Evolutionary conservation across 2,888 invertebrate genomes (phyloP), one percentile per base, ranked within the genome.

Genomic region (Noctua comes): DNA sequence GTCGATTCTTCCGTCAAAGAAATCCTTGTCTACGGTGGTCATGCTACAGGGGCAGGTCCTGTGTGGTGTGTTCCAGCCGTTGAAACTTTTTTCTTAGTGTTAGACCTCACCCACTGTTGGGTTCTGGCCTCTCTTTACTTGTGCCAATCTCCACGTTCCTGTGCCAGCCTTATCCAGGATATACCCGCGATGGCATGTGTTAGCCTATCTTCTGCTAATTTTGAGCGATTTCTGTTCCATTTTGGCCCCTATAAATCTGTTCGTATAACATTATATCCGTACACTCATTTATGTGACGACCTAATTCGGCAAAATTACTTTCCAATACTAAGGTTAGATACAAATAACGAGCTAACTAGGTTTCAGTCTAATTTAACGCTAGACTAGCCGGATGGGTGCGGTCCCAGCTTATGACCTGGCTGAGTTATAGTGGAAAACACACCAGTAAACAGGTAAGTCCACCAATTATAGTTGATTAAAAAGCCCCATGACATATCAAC

Each of bases 381-480:
- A 54, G 43, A 0, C 36, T 54, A 62, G 6, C 3, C 8, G 0
- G 16, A 64, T 68, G 40, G 79, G 83, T 48, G 83, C n/a, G 68
- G 77, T 73, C 2, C 8, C 18, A 73, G 54, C 27, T 64, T 5
- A n/a, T n/a, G n/a, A n/a, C n/a, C n/a, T n/a, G n/a, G 1, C 54
- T 18, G 18, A 59, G 1, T 36, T 51, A 46, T 48, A 75, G n/a
- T 43, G 43, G 24, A 13, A 43, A 36, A 69, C 8, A 68, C 31
- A 24, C 40, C 2, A 40, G 18, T 64, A 51, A 54, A 83, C n/a
- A 79, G 68, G 68, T 72, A 64, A 27, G 31, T 59, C 21, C 1
- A 59, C 24, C 64, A 64, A 79, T 84, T 84, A n/a, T 65, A 51
- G 51, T 57, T 85, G 68, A 83, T 81, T 85, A 81, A 85, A 72